Conservation (phyloP, 2,888 invertebrate genomes). For the Branchipolynoe longqiensis region DNA sequence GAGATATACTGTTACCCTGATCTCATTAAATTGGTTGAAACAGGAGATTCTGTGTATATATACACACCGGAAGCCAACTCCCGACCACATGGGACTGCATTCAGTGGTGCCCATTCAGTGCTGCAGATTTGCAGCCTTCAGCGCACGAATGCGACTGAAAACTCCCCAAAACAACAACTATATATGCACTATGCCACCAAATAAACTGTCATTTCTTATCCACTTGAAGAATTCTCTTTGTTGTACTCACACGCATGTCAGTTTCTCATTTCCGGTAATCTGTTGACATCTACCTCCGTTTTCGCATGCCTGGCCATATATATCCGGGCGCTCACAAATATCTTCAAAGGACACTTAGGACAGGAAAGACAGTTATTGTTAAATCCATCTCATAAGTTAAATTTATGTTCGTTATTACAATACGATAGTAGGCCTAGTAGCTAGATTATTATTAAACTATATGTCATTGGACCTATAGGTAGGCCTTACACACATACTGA, state of each 20-base stretch:
- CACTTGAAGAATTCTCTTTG: not conserved
- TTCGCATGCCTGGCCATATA: conserved; percentile 19
- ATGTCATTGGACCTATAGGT: too few species aligned
- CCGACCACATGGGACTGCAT: too few species aligned
- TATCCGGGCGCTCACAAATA: conserved; percentile 7
- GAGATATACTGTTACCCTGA: too few species aligned
- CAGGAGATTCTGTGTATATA: too few species aligned
- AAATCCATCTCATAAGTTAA: too few species aligned
- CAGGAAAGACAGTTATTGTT: not conserved
- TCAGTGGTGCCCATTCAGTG: not conserved
- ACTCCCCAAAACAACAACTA: not conserved
- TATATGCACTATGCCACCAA: not conserved
- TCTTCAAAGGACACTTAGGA: conserved; percentile 32
- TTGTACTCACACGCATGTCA: conserved; percentile 26
- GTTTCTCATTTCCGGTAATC: not conserved
- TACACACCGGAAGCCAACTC: too few species aligned
- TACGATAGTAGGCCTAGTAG: too few species aligned
- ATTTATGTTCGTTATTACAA: too few species aligned
- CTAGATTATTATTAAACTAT: too few species aligned
- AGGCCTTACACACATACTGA: too few species aligned
- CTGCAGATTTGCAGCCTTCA: not conserved
- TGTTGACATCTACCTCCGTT: conserved; percentile 15
- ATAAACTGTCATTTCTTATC: not conserved
- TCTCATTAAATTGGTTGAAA: too few species aligned
- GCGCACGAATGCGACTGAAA: not conserved